phyloP scores from a whole-genome alignment of 2,113 vertebrate species.

The Pholis gunnellus region DNA sequence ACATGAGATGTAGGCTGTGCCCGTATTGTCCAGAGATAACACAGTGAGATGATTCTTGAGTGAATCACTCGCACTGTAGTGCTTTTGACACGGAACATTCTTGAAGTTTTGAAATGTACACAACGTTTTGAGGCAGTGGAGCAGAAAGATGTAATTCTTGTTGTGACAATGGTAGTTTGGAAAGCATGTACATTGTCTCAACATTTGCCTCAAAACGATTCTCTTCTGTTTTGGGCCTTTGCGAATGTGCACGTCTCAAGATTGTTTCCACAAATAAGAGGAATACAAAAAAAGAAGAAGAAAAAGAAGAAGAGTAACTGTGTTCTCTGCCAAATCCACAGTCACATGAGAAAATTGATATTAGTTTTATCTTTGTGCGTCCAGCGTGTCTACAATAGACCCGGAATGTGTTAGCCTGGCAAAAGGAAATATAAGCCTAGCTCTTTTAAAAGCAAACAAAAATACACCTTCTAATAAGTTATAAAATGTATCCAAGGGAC shows the following conservation, averaged over 20 bases:
- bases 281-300: background rate
- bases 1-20: constrained; percentile 57
- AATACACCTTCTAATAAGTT: background rate
- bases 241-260: background rate
- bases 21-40: constrained; percentile 58
- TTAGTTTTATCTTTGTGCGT: background rate
- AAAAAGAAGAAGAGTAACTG: background rate
- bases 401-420: background rate
- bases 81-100: constrained; percentile 46
- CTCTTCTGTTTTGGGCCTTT: background rate
- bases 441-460: background rate
- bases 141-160: constrained; percentile 43
- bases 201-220: constrained; percentile 10
- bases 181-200: constrained; percentile 15
- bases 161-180: constrained; percentile 45
- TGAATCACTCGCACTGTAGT: constrained; percentile 54
- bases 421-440: background rate
- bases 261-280: background rate
- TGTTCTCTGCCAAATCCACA: background rate
- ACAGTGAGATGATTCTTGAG: constrained; percentile 51
- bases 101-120: constrained; percentile 29
- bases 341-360: constrained; percentile 1
- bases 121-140: constrained; percentile 40
- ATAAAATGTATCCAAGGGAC: background rate
- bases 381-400: background rate